Conservation (phyloP, 2,113 vertebrate genomes). For the Laticauda colubrina region DNA sequence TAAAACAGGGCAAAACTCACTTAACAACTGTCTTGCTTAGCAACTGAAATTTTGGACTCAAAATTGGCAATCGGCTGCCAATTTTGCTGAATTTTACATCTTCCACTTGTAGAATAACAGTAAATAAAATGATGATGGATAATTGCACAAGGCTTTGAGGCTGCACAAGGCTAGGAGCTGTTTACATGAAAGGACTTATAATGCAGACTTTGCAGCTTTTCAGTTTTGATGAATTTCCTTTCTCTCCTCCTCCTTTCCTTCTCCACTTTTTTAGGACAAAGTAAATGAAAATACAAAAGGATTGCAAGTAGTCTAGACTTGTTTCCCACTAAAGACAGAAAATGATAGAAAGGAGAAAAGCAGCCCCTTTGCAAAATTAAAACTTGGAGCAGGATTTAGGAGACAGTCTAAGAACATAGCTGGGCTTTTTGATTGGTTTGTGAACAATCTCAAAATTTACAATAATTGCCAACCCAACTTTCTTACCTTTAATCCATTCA, state of each 20-base stretch:
- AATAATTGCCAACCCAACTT: background rate
- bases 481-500: background rate
- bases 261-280: background rate
- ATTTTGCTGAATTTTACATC: background rate
- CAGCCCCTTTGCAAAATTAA: background rate
- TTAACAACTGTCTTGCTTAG: background rate
- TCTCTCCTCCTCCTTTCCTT: background rate
- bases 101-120: background rate
- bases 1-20: background rate
- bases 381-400: background rate
- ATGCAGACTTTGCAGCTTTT: background rate
- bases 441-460: background rate
- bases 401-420: background rate
- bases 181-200: background rate
- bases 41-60: background rate
- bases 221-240: background rate
- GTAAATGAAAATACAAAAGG: background rate
- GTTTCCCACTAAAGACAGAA: background rate
- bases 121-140: background rate
- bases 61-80: background rate
- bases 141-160: background rate
- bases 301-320: background rate
- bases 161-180: background rate
- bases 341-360: background rate
- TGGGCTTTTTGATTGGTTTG: background rate